Percentiles rank a stretch among this genome's conserved stretches.
These are phyloP conservation scores for Dipus sagitta DNA, from an alignment of 2,797 vertebrate species.

Conservation along the genomic window DNA sequence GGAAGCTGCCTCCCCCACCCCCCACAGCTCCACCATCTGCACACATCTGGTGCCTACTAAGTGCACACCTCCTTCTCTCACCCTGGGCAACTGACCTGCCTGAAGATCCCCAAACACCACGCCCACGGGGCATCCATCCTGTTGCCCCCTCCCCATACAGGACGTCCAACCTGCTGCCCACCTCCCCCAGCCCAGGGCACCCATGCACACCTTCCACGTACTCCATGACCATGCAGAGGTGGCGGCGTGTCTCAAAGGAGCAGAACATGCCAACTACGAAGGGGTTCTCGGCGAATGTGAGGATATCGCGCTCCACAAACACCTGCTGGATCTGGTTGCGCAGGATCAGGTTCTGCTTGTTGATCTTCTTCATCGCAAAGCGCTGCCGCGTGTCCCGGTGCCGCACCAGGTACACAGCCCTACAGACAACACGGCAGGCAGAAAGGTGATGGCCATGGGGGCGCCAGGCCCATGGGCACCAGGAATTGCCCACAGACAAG, in stretches of 20 bases:
- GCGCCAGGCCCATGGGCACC: neutral
- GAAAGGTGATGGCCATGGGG: no score
- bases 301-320: conserved; percentile 97
- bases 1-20: no score
- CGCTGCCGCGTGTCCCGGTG: conserved; percentile 96
- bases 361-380: conserved; percentile 99
- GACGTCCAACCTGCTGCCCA: neutral
- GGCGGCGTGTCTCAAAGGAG: conserved; percentile 96
- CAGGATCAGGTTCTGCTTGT: conserved; percentile 98
- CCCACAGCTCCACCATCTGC: no score
- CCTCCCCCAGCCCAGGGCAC: neutral
- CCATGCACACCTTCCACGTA: conserved; percentile 93
- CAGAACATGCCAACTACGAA: conserved; percentile 99
- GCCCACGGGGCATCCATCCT: neutral
- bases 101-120: no score
- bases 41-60: neutral
- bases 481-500: conserved; percentile 75
- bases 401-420: conserved; percentile 96
- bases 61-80: neutral
- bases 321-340: conserved; percentile 99
- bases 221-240: conserved; percentile 99
- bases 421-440: conserved; percentile 71
- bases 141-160: no score
- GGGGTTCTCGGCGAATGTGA: conserved; percentile 98
- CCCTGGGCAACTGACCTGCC: no score